Evolutionary conservation across 2,888 invertebrate genomes (phyloP).

Genomic region (Cephus sareptanus): DNA sequence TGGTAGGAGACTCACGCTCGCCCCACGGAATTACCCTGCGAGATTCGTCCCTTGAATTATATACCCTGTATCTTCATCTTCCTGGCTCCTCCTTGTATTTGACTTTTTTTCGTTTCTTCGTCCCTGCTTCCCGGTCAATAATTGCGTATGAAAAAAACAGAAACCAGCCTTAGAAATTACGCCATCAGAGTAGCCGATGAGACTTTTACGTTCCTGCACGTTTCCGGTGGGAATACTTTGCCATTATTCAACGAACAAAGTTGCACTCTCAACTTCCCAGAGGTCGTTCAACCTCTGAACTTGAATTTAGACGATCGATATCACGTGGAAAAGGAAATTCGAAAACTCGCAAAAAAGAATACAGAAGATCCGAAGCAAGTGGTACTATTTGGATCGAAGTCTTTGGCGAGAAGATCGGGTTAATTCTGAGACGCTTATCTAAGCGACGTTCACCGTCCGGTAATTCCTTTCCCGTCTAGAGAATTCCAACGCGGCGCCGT

Average conservation of each 20-base stretch:
- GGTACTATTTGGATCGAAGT: neutral
- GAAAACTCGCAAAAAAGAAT: neutral
- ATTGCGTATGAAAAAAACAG: neutral
- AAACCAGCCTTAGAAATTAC: neutral
- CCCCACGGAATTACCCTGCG: neutral
- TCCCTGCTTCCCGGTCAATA: neutral
- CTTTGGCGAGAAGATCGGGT: neutral
- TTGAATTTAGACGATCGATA: neutral
- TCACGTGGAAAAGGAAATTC: neutral
- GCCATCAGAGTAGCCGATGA: neutral
- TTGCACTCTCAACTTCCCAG: neutral
- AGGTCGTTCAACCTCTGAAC: neutral
- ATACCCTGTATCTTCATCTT: neutral
- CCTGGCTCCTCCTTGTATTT: neutral
- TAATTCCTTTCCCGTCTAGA: neutral
- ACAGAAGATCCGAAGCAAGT: neutral
- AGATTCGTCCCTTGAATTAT: neutral
- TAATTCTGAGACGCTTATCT: neutral
- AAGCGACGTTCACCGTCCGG: neutral
- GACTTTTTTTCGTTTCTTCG: neutral
- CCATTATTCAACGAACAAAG: neutral
- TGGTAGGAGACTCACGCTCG: neutral
- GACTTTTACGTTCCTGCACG: neutral
- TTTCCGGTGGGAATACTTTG: neutral
- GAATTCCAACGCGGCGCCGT: constrained; percentile 17